A percentile compares a stretch with the other conserved stretches of the same genome.
Conservation (phyloP, 2,113 vertebrate genomes). For the Chloroceryle aenea region DNA sequence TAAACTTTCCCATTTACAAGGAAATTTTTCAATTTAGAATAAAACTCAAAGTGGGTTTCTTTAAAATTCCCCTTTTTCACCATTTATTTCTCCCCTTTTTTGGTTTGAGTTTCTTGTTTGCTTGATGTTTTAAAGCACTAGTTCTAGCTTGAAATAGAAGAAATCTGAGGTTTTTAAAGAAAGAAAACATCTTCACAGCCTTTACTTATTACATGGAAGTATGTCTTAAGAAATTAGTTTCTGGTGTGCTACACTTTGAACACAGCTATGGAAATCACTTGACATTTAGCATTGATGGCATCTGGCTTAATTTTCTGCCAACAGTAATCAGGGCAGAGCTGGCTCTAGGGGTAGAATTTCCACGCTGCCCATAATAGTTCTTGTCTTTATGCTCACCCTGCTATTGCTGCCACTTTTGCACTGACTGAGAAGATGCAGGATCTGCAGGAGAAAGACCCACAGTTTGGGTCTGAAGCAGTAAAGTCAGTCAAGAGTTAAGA, state of each 20-base stretch:
- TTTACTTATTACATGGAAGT: neutral
- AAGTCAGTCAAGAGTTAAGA: rapidly evolving
- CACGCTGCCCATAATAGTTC: neutral
- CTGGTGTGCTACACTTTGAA: neutral
- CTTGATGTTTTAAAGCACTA: neutral
- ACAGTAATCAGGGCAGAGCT: neutral
- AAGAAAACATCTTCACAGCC: neutral
- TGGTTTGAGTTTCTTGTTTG: neutral
- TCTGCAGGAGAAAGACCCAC: neutral
- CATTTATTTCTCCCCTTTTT: neutral
- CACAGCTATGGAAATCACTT: neutral
- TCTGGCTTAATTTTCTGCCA: neutral
- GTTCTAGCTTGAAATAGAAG: neutral
- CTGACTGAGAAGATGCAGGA: neutral
- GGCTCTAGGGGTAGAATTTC: neutral
- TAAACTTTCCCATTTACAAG: neutral
- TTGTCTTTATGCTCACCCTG: neutral
- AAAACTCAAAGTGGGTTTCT: neutral
- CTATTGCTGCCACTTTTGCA: neutral
- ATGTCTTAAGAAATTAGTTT: neutral
- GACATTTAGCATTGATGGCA: neutral
- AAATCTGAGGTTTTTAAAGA: neutral
- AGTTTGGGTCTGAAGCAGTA: neutral
- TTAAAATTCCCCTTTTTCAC: neutral
- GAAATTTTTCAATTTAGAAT: neutral